A percentile compares a stretch with the other conserved stretches of the same genome.
phyloP scores from a whole-genome alignment of 1,140 invertebrate species.

The Scaptomyza montana region DNA sequence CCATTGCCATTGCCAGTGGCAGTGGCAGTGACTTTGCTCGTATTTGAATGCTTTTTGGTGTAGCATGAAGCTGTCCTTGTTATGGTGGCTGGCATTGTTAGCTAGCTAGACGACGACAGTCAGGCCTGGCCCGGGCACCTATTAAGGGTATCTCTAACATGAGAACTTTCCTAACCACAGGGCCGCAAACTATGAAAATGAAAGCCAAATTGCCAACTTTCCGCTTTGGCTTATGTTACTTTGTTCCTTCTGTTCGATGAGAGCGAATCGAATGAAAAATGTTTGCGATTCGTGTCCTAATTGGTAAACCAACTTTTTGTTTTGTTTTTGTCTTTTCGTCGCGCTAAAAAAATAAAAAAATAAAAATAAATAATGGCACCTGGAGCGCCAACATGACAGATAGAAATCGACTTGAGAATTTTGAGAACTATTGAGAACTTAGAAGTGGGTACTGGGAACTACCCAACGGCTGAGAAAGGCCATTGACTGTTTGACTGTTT shows the following conservation, averaged over 20 bases:
- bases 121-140: conserved; percentile 30
- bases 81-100: conserved; percentile 65
- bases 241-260: conserved; percentile 6
- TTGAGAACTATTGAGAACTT: conserved; percentile 25
- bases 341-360: conserved; percentile 74
- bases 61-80: conserved; percentile 61
- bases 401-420: conserved; percentile 12
- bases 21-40: conserved; percentile 64
- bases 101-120: conserved; percentile 15
- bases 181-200: conserved; percentile 69
- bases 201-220: conserved; percentile 78
- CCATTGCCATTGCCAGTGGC: conserved; percentile 39
- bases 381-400: conserved; percentile 62
- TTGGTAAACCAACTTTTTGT: conserved; percentile 55
- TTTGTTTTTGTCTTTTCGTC: conserved; percentile 38
- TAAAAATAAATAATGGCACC: conserved; percentile 77
- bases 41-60: conserved; percentile 67
- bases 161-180: conserved; percentile 64
- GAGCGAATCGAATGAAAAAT: conserved; percentile 64
- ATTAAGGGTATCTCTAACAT: conserved; percentile 65
- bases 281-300: conserved; percentile 71
- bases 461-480: conserved; percentile 37
- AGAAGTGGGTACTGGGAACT: conserved; percentile 25
- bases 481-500: conserved; percentile 59
- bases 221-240: conserved; percentile 13